phyloP scores from a whole-genome alignment of 2,797 vertebrate genomes.

The Rhinichthys osculus region DNA sequence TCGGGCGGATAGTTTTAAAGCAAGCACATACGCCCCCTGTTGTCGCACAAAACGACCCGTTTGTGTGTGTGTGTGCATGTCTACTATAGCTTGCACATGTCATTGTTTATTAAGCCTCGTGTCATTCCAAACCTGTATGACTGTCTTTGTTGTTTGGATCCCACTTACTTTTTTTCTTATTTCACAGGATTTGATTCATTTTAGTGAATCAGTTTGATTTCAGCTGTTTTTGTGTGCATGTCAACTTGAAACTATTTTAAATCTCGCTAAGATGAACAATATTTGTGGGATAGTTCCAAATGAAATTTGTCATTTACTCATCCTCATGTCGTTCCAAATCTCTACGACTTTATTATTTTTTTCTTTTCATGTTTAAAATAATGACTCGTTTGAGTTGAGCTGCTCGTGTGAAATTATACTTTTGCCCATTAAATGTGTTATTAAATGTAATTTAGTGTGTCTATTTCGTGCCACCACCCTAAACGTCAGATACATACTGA shows the following conservation, averaged over 20 bases:
- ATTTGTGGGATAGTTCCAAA: neutral
- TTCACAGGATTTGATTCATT: neutral
- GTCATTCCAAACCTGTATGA: neutral
- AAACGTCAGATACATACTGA: neutral
- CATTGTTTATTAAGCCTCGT: neutral
- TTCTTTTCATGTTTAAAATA: neutral
- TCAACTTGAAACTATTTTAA: neutral
- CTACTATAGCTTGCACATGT: neutral
- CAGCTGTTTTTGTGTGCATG: neutral
- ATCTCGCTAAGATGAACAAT: neutral
- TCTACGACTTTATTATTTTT: no score
- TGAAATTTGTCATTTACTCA: neutral
- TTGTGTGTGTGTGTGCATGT: neutral
- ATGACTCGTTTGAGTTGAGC: neutral
- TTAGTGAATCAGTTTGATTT: neutral
- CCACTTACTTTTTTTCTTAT: neutral
- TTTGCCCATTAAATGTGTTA: neutral
- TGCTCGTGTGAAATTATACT: neutral
- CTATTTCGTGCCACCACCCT: neutral
- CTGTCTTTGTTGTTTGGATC: neutral
- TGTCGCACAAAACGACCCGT: slow-evolving; percentile 30
- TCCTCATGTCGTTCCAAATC: neutral
- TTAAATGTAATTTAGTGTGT: neutral
- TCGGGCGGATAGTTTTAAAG: slow-evolving; percentile 15
- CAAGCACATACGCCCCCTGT: slow-evolving; percentile 61